phyloP scores from a whole-genome alignment of 2,888 invertebrate species.

The Lutraria lutraria region DNA sequence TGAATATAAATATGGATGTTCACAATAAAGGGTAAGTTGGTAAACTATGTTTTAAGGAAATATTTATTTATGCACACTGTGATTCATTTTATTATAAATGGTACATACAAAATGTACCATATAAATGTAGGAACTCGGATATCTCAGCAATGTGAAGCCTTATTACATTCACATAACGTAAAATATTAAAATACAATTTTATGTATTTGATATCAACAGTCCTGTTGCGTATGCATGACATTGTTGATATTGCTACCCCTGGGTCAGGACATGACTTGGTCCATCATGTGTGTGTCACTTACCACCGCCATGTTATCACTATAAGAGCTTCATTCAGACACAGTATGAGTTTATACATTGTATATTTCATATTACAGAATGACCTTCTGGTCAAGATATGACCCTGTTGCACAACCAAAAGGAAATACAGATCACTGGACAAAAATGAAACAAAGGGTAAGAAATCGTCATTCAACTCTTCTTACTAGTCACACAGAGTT shows the following conservation, averaged over 20 bases:
- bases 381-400: conserved; percentile 82
- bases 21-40: neutral
- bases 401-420: conserved; percentile 75
- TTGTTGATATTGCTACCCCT: neutral
- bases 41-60: neutral
- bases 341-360: too few relatives aligned
- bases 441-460: conserved; percentile 80
- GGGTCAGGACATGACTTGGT: neutral
- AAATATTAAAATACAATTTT: too few relatives aligned
- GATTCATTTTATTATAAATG: too few relatives aligned
- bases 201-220: neutral
- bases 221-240: neutral
- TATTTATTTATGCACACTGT: too few relatives aligned
- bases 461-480: conserved; percentile 14
- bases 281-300: neutral
- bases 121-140: too few relatives aligned
- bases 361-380: conserved; percentile 72
- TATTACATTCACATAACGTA: too few relatives aligned
- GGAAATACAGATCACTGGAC: conserved; percentile 84
- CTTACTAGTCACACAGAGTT: too few relatives aligned
- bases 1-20: neutral
- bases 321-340: too few relatives aligned
- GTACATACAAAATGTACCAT: too few relatives aligned
- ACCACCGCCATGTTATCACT: neutral
- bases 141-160: too few relatives aligned